phyloP scores from a whole-genome alignment of 1,140 invertebrate genomes.

The Nylanderia fulva region DNA sequence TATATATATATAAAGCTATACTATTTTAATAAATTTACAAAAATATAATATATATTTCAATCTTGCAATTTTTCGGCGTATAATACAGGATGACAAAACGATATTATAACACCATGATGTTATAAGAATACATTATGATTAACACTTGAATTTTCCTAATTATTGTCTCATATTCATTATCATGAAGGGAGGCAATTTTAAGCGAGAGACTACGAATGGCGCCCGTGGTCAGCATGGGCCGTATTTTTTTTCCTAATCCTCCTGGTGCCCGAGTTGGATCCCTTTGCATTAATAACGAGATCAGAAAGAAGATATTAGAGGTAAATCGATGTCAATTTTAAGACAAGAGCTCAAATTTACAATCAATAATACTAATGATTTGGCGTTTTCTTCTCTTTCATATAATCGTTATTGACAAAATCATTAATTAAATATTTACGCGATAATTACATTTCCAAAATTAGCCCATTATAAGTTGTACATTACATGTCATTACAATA shows the following conservation, averaged over 20 bases:
- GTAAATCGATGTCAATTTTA: conserved; percentile 5
- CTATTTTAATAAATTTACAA: no score
- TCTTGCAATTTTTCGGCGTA: no score
- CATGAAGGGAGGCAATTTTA: conserved; percentile 34
- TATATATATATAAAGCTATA: no score
- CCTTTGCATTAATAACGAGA: not conserved
- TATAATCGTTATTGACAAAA: not conserved
- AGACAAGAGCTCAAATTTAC: no score
- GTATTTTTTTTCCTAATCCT: not conserved
- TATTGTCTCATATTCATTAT: not conserved
- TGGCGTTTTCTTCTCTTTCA: not conserved
- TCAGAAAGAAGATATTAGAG: not conserved
- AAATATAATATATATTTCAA: no score
- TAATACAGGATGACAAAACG: no score
- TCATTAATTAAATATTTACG: not conserved
- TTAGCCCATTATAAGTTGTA: no score
- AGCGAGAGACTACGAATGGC: conserved; percentile 31
- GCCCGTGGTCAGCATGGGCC: conserved; percentile 42
- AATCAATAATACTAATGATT: not conserved
- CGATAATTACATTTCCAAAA: not conserved
- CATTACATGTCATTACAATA: no score
- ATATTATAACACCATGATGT: no score
- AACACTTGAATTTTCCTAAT: not conserved
- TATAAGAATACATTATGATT: no score
- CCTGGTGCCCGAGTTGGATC: not conserved